Percentiles rank a stretch among this genome's conserved stretches.
Evolutionary conservation across 2,113 vertebrate genomes (phyloP).

Genomic region (Enhydra lutris): DNA sequence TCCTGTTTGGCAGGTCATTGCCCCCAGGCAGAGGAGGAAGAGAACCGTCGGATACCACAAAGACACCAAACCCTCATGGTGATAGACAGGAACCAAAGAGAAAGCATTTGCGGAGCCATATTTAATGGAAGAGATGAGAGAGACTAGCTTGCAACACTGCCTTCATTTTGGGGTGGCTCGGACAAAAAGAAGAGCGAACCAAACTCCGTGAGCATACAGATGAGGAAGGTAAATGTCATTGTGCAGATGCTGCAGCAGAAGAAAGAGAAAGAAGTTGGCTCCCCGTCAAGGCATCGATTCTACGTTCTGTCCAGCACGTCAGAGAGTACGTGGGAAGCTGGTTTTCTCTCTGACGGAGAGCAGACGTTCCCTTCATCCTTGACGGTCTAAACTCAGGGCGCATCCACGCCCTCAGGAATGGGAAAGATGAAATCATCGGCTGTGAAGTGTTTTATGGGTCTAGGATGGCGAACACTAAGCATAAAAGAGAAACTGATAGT

Average conservation of each 20-base stretch:
- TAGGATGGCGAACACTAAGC: neutral
- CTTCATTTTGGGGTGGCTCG: neutral
- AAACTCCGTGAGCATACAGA: neutral
- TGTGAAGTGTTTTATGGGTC: neutral
- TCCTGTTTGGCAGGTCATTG: constrained; percentile 77
- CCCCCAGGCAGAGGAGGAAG: constrained; percentile 30
- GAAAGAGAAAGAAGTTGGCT: constrained; percentile 87
- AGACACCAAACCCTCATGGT: constrained; percentile 41
- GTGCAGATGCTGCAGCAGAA: constrained; percentile 71
- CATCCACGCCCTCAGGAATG: neutral
- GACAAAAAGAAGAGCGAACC: neutral
- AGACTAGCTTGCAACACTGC: neutral
- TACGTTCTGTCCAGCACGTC: constrained; percentile 87
- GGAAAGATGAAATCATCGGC: neutral
- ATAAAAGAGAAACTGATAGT: constrained; percentile 49
- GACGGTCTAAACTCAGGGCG: neutral
- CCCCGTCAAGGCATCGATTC: constrained; percentile 86
- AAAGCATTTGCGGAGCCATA: neutral
- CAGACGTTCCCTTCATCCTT: neutral
- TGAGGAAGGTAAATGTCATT: neutral
- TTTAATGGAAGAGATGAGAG: neutral
- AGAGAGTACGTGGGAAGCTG: constrained; percentile 92
- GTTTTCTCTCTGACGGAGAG: constrained; percentile 83
- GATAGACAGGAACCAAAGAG: neutral
- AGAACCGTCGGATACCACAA: constrained; percentile 35